These are phyloP conservation scores for Pentamera pediparva DNA, from an alignment of 53 echinoderm and acorn worm genomes.

Conservation along the genomic window DNA sequence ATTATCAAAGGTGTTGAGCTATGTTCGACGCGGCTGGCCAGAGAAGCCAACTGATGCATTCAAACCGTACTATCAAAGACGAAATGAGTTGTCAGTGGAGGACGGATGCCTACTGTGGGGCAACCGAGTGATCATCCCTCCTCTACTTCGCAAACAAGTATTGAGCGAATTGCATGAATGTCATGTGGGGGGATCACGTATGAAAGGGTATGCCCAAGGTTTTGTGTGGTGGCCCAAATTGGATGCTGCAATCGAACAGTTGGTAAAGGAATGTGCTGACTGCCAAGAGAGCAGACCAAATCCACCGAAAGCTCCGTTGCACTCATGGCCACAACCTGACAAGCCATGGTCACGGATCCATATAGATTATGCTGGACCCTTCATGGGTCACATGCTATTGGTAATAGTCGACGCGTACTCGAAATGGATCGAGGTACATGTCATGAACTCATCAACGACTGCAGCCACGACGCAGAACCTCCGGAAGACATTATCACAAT, in stretches of 20 bases:
- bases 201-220: slow-evolving; percentile 1
- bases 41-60: not conserved
- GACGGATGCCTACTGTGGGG: slow-evolving; percentile 24
- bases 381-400: slow-evolving; percentile 5
- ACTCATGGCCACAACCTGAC: not conserved
- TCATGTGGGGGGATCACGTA: slow-evolving; percentile 1
- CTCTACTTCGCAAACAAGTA: not conserved
- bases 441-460: not conserved
- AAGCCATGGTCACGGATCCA: slow-evolving; percentile 1
- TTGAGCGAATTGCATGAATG: slow-evolving; percentile 12
- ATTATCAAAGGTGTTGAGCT: not conserved
- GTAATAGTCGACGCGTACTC: slow-evolving; percentile 19
- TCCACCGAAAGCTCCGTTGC: not conserved
- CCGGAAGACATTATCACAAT: slow-evolving; percentile 14
- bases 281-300: slow-evolving; percentile 11
- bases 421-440: slow-evolving; percentile 23
- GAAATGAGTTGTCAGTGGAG: slow-evolving; percentile 11
- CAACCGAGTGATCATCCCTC: slow-evolving; percentile 3
- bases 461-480: not conserved
- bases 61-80: not conserved
- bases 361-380: slow-evolving; percentile 12
- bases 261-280: not conserved
- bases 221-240: slow-evolving; percentile 32
- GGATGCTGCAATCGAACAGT: slow-evolving; percentile 4
- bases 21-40: slow-evolving; percentile 8